Base-by-base conservation (phyloP, 2,888 invertebrate species). In the Melinopterus prodromus region DNA sequence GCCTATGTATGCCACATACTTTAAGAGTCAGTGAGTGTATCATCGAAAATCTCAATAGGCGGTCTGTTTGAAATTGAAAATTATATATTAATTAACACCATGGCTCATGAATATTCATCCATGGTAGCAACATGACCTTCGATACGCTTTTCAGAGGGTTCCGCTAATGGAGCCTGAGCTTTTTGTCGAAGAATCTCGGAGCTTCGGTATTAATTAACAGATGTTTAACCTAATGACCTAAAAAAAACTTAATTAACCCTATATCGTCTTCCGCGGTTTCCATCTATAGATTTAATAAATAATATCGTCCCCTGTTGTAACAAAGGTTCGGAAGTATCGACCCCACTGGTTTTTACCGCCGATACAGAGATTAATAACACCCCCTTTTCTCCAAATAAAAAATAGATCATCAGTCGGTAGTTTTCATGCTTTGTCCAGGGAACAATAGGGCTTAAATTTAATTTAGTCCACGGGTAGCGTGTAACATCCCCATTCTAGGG, bases 141-240 rank as follows among this genome's bases (percentile, higher is more conserved):
- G 53, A 4, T 53, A 53, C 12, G 53, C 5, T 12, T 26, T 53
- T 9, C 53, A 53, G 7, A 53, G 53, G 53, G 9, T 7, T 53
- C 53, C 53, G 53, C 53, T 53, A 53, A 53, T 53, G 53, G 53
- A 53, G 26, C 53, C 5, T 9, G 53, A 53, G 12, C 53, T 53
- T 53, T 53, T 53, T 7, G 53, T 53, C 9, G 9, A 53, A 9
- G 53, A 53, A 53, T 53, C 53, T 53, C 12, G 53, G 12, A 53
- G 53, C 53, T 53, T 53, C 53, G 53, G 53, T 53, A 53, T 53
- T 53, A 53, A 53, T 53, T 53, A 53, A 53, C 53, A 53, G 53
- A 53, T 53, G 53, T 53, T 53, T 53, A 53, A 6, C 53, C 53
- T 53, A 53, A 53, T 53, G 53, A 53, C 53, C 53, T 1, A 53